Conservation (phyloP, 2,113 vertebrate species). For the Oenanthe melanoleuca region DNA sequence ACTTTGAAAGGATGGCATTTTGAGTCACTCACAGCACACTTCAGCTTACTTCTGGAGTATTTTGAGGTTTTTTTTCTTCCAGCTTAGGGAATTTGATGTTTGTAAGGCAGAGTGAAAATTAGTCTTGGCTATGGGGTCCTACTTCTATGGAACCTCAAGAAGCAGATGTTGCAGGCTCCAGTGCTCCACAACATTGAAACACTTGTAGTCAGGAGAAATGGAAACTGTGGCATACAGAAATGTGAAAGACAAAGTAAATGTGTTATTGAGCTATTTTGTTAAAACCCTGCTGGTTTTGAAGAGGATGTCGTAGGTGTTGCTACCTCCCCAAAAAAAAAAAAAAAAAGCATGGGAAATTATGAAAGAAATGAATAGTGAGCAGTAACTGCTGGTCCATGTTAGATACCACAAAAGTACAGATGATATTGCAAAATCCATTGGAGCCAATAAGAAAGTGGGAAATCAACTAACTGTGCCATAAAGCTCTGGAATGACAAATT, state of each 20-base stretch:
- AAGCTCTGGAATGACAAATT: neutral
- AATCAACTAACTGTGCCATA: neutral
- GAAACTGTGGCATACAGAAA: neutral
- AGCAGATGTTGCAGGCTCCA: neutral
- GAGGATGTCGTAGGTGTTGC: neutral
- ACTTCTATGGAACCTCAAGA: neutral
- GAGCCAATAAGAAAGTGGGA: neutral
- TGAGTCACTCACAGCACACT: neutral
- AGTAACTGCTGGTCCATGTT: neutral
- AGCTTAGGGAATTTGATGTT: neutral
- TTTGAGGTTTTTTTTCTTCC: neutral
- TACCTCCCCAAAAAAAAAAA: rapidly evolving
- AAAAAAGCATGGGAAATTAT: rapidly evolving
- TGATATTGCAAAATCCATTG: neutral
- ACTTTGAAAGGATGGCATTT: neutral
- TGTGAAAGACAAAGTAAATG: neutral
- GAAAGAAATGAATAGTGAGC: neutral
- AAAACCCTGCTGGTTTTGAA: neutral
- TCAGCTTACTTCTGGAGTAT: neutral
- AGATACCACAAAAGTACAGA: neutral
- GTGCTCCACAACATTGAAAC: neutral
- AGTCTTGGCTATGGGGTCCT: neutral
- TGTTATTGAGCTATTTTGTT: neutral
- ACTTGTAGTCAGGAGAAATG: neutral
- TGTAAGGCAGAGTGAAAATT: neutral